Base-by-base conservation (phyloP, 1,140 invertebrate species). In the Samia ricini region DNA sequence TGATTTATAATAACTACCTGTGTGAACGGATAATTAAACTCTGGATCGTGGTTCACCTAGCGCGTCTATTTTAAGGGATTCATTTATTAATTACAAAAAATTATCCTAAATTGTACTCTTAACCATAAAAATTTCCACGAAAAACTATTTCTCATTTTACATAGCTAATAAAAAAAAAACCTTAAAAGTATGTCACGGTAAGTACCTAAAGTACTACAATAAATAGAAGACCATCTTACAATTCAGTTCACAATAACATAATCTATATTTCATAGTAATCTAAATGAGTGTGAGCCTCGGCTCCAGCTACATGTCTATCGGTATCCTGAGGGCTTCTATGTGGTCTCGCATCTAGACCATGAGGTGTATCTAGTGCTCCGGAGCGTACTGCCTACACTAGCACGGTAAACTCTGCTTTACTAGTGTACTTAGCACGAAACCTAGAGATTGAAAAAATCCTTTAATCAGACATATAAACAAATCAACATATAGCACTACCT, bases 391-490 rank as follows among this genome's bases (percentile, higher is more conserved):
- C 88, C 88, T 90, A 90, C 88, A 88, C 88, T 88, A 90, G 86
- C 86, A 77, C 81, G 83, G 81, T 81, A 77, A 81, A 88, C 77
- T 81, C 85, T 89, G 88, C 85, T 81, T 87, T 90, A 90, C 88
- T 89, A 88, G 87, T 89, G 85, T 86, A 90, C 88, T 88, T 90
- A 90, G 88, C 88, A 90, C 88, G 85, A 86, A 90, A 88, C 88
- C 88, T 90, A 90, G 88, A 90, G 88, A 90, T 90, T 90, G 79
- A 90, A 90, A 89, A 90, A 90, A 90, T n/a, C 71, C 75, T 84
- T 85, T 75, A 71, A 82, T 84, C 67, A 85, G 74, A 81, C 77
- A 86, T 64, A 63, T 76, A 81, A 68, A 81, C 69, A 68, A 74
- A 23, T 76, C 71, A 72, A 71, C 69, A 82, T 61, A 71, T 68